These are phyloP conservation scores for Propithecus perrieri DNA, from an alignment of 2,797 vertebrate genomes.

Conservation along the genomic window DNA sequence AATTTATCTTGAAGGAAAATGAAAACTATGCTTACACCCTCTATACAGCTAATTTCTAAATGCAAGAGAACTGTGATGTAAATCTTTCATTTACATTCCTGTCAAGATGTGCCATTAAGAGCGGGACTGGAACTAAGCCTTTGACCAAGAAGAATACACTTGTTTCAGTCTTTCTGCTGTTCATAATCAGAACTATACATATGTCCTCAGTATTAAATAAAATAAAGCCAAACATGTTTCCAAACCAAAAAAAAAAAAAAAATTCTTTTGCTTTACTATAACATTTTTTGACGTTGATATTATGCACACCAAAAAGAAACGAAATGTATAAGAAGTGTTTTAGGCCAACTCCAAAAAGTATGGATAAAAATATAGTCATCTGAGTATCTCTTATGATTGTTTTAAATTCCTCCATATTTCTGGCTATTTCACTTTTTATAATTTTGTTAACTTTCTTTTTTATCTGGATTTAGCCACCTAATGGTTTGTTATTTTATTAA, in stretches of 20 bases:
- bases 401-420: background rate
- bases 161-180: background rate
- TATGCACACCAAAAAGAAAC: background rate
- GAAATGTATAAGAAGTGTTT: background rate
- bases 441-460: constrained; percentile 1
- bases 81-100: background rate
- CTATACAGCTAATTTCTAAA: background rate
- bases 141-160: background rate
- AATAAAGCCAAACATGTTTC: background rate
- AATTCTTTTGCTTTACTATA: background rate
- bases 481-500: constrained; percentile 6
- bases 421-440: background rate
- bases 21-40: background rate
- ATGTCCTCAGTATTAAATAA: background rate
- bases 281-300: background rate
- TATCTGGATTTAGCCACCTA: background rate
- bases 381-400: background rate
- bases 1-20: background rate
- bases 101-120: background rate
- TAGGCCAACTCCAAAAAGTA: background rate
- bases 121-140: background rate
- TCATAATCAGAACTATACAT: background rate
- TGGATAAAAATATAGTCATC: background rate
- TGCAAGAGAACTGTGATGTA: background rate
- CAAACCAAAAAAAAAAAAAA: too few species aligned